A percentile compares a stretch with the other conserved stretches of the same genome.
Evolutionary conservation across 2,797 vertebrate genomes (phyloP).

Genomic region (Muscicapa striata): DNA sequence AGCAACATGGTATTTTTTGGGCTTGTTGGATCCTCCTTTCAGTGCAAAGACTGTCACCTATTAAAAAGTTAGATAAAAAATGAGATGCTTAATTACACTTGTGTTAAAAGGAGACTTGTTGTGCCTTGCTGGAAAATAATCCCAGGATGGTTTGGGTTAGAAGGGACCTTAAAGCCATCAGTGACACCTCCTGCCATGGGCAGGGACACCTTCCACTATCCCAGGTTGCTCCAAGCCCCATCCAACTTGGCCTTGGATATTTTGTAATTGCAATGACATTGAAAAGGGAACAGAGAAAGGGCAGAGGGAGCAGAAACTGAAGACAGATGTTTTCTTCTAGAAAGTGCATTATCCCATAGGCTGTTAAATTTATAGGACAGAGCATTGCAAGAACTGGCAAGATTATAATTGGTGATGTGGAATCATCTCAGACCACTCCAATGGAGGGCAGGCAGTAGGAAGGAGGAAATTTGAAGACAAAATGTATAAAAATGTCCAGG

Average conservation of each 20-base stretch:
- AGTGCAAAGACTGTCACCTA: not conserved
- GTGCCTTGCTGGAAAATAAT: not conserved
- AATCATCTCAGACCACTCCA: not conserved
- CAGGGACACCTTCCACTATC: not conserved
- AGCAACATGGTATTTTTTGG: not conserved
- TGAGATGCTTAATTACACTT: not conserved
- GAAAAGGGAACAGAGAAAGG: not conserved
- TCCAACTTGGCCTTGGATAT: not conserved
- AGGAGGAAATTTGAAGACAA: not conserved
- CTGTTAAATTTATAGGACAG: not conserved
- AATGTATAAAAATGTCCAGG: not conserved
- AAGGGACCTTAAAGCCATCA: not conserved
- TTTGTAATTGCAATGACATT: not conserved
- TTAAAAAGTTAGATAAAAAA: not conserved
- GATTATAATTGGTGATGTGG: not conserved
- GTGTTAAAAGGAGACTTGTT: not conserved
- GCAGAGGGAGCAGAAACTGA: not conserved
- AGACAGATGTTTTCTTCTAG: not conserved
- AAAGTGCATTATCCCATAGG: not conserved
- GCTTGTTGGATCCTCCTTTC: not conserved
- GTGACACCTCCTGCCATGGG: not conserved
- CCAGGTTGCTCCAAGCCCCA: accelerated
- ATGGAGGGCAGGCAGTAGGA: not conserved
- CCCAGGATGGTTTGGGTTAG: not conserved
- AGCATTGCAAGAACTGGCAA: not conserved